Evolutionary conservation across 2,888 invertebrate species (phyloP), one percentile per base, ranked within the genome.

Genomic region (Physocephala rufipes): DNA sequence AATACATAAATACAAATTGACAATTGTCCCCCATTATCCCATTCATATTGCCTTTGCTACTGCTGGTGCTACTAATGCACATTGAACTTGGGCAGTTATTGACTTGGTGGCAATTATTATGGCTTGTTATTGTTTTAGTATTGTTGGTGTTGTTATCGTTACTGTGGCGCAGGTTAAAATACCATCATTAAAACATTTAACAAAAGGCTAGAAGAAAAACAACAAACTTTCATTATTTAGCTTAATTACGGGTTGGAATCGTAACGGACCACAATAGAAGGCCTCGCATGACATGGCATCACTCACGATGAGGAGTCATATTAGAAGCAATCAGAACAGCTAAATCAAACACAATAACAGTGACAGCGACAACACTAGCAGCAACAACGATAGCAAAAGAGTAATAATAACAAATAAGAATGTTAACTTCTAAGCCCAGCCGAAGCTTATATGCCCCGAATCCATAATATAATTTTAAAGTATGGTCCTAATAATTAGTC

Each of bases 261-360:
- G 64, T 71, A 74, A 59, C 72, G 62, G 73, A 74, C 72, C 74
- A 75, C 74, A 77, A 75, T 26, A 26, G 24, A 24, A 7, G 2
- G 19, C 58, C 3, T 24, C 58, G 21, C 58, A 58, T 58, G 24
- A 24, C 24, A 21, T 58, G 12, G 58, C 24, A 58, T 58, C 64
- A 47, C 45, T 36, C 36, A 36, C 36, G 28, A n/a, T 16, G 36
- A 4, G 62, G 7, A 26, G 62, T 30, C 2, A 30, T 36, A 30
- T 28, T 43, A 43, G 21, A n/a, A 36, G 16, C 63, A 63, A 24
- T 21, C n/a, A 36, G 15, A 63, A n/a, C 53, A 53, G 21, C 53
- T 9, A 53, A 9, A 53, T 15, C 53, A 53, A 53, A 45, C 15
- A 4, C 30, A 61, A 26, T 16, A 28, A 36, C 30, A 43, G 1